Evolutionary conservation across 2,797 vertebrate genomes (phyloP), one percentile per base, ranked within the genome.

Genomic region (Chaunax sp.): DNA sequence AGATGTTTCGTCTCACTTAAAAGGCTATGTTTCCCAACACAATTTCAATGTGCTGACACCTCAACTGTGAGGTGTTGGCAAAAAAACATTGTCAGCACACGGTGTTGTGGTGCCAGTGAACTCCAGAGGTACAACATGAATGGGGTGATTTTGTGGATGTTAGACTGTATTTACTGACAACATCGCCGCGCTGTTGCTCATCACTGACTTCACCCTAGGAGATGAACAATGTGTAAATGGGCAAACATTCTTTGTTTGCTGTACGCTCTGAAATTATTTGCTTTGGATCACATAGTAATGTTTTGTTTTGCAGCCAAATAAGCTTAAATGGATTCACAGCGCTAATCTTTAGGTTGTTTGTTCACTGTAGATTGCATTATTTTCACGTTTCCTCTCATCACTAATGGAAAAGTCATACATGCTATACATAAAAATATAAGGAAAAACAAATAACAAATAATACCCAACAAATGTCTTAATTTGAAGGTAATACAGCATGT

Each of bases 1-100:
- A 71, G 78, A 87, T 85, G 87, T 93, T 92, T 91, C 84, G 87
- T 91, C 89, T 84, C 84, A 84, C 85, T 93, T 93, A 89, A 93
- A 93, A 92, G 89, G 69, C 85, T 85, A 72, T 85, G 82, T 90
- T 93, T 93, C 88, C 82, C 87, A 86, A 89, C 82, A 82, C 87
- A 65, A 78, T 91, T 88, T 90, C 87, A 82, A 76, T 86, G 85
- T 87, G 88, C 82, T 90, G 90, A 92, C 90, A 91, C 83, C 87
- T 88, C 87, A 73, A 88, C 90, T 91, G 90, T 89, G 91, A 92
- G 85, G 83, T 89, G 90, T 92, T 89, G 77, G 84, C 91, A 89
- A 38, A 77, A 80, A 82, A 87, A 82, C 73, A 86, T 81, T 84
- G 86, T 88, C 82, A 84, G 81, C 38, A 64, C 61, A 14, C 63